Percentiles rank a stretch among this genome's conserved stretches.
Conservation (phyloP, 2,797 vertebrate species). For the Mycteria americana region DNA sequence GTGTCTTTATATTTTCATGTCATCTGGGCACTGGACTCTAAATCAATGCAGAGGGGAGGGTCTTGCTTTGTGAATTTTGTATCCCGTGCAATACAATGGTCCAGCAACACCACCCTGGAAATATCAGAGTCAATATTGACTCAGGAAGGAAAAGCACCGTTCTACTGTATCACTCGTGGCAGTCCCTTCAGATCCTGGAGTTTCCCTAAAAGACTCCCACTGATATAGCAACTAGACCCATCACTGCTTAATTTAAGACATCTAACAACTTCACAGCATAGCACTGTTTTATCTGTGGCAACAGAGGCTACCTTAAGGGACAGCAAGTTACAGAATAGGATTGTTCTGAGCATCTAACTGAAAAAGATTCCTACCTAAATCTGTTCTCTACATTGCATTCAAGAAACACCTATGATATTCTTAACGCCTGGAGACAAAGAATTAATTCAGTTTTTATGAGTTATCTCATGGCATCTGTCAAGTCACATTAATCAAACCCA, state of each 20-base stretch:
- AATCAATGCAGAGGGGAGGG: background rate
- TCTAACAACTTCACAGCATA: background rate
- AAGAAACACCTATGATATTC: background rate
- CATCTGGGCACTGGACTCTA: background rate
- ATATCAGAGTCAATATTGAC: conserved; percentile 58
- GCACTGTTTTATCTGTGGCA: background rate
- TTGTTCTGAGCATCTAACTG: background rate
- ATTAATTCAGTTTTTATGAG: background rate
- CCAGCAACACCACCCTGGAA: conserved; percentile 18
- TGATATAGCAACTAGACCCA: background rate
- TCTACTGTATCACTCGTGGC: background rate
- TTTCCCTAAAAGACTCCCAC: conserved; percentile 59
- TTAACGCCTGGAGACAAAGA: background rate
- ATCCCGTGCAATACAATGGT: background rate
- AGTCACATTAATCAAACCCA: background rate
- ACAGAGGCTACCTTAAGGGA: background rate
- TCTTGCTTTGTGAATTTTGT: background rate
- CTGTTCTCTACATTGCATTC: background rate
- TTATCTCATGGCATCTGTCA: conserved; percentile 7
- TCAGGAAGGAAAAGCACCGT: conserved; percentile 62
- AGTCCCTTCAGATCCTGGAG: conserved; percentile 47
- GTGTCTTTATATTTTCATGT: background rate
- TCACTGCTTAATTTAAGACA: background rate
- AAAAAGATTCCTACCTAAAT: background rate
- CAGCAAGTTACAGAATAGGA: background rate